Evolutionary conservation across 2,113 vertebrate genomes (phyloP), one percentile per base, ranked within the genome.

Genomic region (Bufo bufo): DNA sequence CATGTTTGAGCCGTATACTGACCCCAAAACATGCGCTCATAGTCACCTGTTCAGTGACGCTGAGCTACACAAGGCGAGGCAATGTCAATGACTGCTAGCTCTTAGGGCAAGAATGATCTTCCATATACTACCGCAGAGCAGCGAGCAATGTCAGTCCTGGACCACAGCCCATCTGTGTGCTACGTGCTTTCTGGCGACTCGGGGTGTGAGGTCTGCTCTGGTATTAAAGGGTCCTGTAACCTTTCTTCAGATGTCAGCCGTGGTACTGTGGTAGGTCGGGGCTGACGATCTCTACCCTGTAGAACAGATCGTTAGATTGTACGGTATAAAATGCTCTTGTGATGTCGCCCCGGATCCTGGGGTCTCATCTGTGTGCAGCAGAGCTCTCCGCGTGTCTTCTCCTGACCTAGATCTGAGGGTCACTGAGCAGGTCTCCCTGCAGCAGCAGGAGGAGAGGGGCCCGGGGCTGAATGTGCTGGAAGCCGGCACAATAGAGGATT

Each of bases 401-500:
- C 69, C 56, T 88, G 86, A 82, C 79, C 79, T 75, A 88, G 83
- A 88, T 88, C 43, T 75, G 66, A 19, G 80, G 86, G 86, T 82
- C 79, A 82, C 16, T 82, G 79, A 87, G 52, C 79, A 74, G 86
- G 86, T 74, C 23, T 74, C 49, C 66, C 78, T 43, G 23, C 52
- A 52, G 75, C 65, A 69, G 61, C 77, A 69, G 77, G 85, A 56
- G 65, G 17, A 74, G 16, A n/a, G 50, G 50, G 78, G 77, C 86
- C 74, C 14, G 23, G 33, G 86, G 86, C 84, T 77, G 74, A 52
- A 63, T 54, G 11, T 84, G 49, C 82, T 69, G 72, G 2, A 47
- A 50, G 45, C 17, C 72, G 10, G 16, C 17, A 75, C 72, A 75
- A 75, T 75, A 17, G 72, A 75, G 45, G 17, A 50, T 75, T 75